A percentile compares a stretch with the other conserved stretches of the same genome.
Conservation (phyloP, 2,797 vertebrate genomes). For the Lacerta viridis region DNA sequence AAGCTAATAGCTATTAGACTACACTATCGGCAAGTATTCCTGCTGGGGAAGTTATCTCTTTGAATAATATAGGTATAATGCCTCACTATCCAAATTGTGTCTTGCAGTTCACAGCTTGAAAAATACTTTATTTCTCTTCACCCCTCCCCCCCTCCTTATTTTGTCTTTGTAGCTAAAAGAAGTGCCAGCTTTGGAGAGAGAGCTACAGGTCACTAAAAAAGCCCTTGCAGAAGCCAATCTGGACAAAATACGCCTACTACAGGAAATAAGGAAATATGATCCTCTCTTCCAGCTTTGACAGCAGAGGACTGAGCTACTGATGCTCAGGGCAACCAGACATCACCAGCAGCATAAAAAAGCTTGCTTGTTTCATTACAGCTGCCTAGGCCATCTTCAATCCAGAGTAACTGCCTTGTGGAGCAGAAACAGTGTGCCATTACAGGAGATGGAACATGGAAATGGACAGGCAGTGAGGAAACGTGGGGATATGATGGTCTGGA, state of each 20-base stretch:
- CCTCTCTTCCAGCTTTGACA: slow-evolving; percentile 90
- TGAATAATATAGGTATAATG: background rate
- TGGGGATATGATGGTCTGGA: background rate
- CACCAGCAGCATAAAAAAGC: slow-evolving; percentile 70
- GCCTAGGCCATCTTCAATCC: slow-evolving; percentile 11
- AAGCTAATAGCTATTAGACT: background rate
- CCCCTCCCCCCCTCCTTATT: background rate
- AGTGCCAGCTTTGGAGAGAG: slow-evolving; percentile 78
- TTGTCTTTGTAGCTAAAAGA: slow-evolving; percentile 73
- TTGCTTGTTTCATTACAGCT: slow-evolving; percentile 37
- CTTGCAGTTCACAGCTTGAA: background rate
- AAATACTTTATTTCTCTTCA: slow-evolving; percentile 19
- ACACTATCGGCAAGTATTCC: background rate
- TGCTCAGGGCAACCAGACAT: slow-evolving; percentile 63
- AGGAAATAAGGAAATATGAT: slow-evolving; percentile 93
- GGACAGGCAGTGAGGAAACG: background rate
- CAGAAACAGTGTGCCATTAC: slow-evolving; percentile 44
- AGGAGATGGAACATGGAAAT: background rate
- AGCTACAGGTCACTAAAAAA: slow-evolving; percentile 83
- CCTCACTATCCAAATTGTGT: background rate
- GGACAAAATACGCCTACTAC: slow-evolving; percentile 89
- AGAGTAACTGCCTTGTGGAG: background rate
- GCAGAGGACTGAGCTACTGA: slow-evolving; percentile 39
- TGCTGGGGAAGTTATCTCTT: background rate
- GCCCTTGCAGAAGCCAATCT: slow-evolving; percentile 86